These are phyloP conservation scores for Columba janthina DNA, from an alignment of 2,113 vertebrate species.

Conservation along the genomic window DNA sequence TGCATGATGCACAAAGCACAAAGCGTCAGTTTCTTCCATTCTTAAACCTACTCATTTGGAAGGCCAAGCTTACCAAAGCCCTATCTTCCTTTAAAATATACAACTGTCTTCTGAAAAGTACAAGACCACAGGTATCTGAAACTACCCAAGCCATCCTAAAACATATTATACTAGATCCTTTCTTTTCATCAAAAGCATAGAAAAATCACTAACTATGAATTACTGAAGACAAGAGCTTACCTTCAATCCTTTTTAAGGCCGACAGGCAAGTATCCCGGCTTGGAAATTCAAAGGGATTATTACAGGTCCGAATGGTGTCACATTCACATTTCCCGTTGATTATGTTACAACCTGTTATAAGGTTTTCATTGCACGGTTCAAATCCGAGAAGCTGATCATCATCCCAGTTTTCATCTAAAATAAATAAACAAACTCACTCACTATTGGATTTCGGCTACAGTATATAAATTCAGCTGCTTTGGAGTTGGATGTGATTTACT, in stretches of 20 bases:
- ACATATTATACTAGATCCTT: background rate
- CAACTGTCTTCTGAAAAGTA: background rate
- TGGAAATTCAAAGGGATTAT: slow-evolving; percentile 89
- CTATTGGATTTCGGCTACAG: slow-evolving; percentile 4
- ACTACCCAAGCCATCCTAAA: background rate
- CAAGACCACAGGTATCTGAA: background rate
- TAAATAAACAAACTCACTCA: slow-evolving; percentile 52
- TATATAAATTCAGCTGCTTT: slow-evolving; percentile 1
- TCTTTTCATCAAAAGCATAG: background rate
- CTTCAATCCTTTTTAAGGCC: slow-evolving; percentile 89
- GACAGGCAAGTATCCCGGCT: slow-evolving; percentile 85
- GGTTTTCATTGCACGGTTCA: slow-evolving; percentile 91
- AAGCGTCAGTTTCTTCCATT: background rate
- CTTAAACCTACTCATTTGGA: background rate
- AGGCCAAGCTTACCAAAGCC: background rate
- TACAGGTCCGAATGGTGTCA: slow-evolving; percentile 88
- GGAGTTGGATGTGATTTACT: background rate
- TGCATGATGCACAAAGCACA: background rate
- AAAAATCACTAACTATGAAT: background rate
- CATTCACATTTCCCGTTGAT: slow-evolving; percentile 89
- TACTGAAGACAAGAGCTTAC: slow-evolving; percentile 71
- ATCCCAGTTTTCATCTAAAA: slow-evolving; percentile 91
- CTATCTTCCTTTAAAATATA: background rate
- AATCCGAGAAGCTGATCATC: slow-evolving; percentile 90
- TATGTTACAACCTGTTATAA: slow-evolving; percentile 91